Evolutionary conservation across 2,888 invertebrate genomes (phyloP), one percentile per base, ranked within the genome.

Genomic region (Tinea trinotella): DNA sequence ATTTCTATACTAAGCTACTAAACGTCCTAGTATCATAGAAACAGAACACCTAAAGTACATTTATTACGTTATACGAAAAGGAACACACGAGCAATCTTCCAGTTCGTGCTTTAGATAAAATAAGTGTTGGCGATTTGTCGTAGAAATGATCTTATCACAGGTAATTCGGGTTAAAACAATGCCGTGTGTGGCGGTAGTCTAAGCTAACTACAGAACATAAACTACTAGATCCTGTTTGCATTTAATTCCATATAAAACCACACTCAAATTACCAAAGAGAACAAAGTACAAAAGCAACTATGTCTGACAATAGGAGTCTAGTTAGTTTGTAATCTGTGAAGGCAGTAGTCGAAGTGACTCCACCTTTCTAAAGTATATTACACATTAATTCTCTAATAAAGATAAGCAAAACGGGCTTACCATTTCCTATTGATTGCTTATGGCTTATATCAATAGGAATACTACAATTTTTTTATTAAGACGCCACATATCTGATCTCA

Each of bases 111-210:
- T n/a, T 40, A 40, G 40, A 40, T 40, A 40, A 12, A 15, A 13
- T 13, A 6, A 40, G 40, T 40, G 40, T 40, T 40, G 68, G 69
- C 74, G 74, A 74, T 75, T 76, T 76, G 76, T 76, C 76, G 71
- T 69, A 60, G 53, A 13, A 15, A 57, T 61, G 77, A 78, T 77
- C 50, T 58, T 71, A 79, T 77, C 77, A 56, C 46, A 4, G 57
- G 60, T 76, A 76, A 78, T 79, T 74, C 71, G 76, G 74, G 30
- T 68, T 66, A 62, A 52, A 19, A 40, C 54, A 67, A 69, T 68
- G 72, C 70, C 70, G 74, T 77, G 78, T 78, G 77, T 79, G 77
- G 69, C 69, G 64, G 68, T 67, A 65, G 70, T 65, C 63, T 58
- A 58, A 58, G 63, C 68, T n/a, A n/a, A n/a, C n/a, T 67, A n/a